Percentiles rank a stretch among this genome's conserved stretches.
Evolutionary conservation across 1,140 invertebrate species (phyloP).

Genomic region (Papilio polyxenes): DNA sequence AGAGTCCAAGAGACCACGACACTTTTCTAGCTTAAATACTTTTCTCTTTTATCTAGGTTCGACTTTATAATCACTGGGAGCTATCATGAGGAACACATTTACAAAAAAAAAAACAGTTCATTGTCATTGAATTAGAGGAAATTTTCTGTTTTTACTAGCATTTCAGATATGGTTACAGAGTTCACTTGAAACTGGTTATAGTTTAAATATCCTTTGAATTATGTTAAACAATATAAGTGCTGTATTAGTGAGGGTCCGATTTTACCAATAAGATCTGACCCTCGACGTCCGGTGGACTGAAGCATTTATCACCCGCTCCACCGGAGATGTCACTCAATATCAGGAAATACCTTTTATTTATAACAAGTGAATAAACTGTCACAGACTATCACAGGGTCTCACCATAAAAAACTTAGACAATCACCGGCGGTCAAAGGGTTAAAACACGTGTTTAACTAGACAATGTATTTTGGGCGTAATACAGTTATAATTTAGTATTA

Average conservation of each 20-base stretch:
- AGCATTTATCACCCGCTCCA: constrained; percentile 61
- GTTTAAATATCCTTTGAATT: background rate
- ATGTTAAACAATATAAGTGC: constrained; percentile 12
- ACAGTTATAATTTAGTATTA: background rate
- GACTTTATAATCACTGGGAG: no score
- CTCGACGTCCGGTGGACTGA: constrained; percentile 62
- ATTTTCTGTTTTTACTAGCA: no score
- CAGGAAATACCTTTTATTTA: constrained; percentile 39
- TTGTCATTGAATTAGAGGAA: no score
- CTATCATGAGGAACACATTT: no score
- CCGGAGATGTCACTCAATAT: constrained; percentile 42
- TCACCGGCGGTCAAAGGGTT: no score
- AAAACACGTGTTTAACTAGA: no score
- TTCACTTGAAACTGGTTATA: background rate
- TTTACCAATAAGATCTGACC: constrained; percentile 50
- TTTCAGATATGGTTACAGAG: background rate
- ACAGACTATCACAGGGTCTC: constrained; percentile 35
- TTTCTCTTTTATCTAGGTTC: no score
- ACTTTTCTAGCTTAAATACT: no score
- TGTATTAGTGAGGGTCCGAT: constrained; percentile 42
- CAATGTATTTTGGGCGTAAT: no score
- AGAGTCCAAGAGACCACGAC: no score
- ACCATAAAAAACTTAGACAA: no score
- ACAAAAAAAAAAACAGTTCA: no score
- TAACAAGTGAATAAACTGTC: constrained; percentile 37